Evolutionary conservation across 2,113 vertebrate species (phyloP), one percentile per base, ranked within the genome.

Genomic region (Willisornis vidua): DNA sequence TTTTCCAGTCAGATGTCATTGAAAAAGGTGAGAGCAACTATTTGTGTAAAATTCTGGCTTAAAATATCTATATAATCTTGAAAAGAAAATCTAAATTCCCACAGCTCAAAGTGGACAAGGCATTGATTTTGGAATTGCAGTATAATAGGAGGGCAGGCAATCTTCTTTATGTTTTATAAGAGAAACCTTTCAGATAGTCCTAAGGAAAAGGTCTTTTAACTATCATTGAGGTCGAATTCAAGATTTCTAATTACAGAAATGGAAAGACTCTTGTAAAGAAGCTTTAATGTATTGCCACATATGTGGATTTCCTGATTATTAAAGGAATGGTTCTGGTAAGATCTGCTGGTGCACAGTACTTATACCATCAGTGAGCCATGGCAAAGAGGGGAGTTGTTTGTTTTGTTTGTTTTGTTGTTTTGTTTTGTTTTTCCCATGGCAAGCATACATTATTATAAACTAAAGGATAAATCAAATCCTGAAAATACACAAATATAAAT

Each of bases 311-410:
- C 51, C 19, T 3, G 3, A 31, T 71, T 10, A 43, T 37, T 76
- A 45, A 62, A 67, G 6, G 4, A 48, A 33, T 3, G 3, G 3
- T 7, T 4, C 3, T 66, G 7, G 19, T 76, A 85, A 33, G 20
- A 57, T 33, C 5, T 67, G 7, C 6, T 35, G 52, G 6, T 58
- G 17, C 74, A 35, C 3, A 43, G 7, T 22, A n/a, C 4, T 52
- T 82, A 11, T 2, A 46, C 6, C 2, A 51, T 43, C 18, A 48
- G 28, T 0, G 0, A 73, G 8, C 6, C n/a, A 54, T 2, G 37
- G 2, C 4, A 33, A 46, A 90, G 3, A 74, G 58, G 1, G 9
- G 3, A 35, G 14, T 28, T 39, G 3, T 13, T 17, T 15, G 6
- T 7, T n/a, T 62, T 20, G 3, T 4, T 11, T 71, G 41, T 14